Evolutionary conservation across 2,888 invertebrate genomes (phyloP), one percentile per base, ranked within the genome.

Genomic region (Syritta pipiens): DNA sequence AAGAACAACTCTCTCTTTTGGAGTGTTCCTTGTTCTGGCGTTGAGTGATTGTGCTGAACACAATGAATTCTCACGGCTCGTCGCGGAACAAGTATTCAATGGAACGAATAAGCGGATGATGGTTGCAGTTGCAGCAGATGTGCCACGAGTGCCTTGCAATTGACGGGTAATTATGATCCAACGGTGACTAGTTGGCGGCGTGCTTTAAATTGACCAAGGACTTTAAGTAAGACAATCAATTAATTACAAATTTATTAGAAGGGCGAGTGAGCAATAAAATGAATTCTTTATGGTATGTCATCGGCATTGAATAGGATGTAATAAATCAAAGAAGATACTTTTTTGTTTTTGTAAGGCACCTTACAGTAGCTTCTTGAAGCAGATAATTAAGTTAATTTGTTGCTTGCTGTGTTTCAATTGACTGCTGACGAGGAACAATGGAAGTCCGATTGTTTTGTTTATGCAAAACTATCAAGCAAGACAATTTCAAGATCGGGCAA

Each of bases 191-290:
- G 44, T 4, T 44, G 17, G 17, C 14, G 3, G 3, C 10, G 32
- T 53, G 35, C 44, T 65, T 44, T 35, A 46, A 37, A 57, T 55
- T 67, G 14, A 35, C 40, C 67, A 57, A 68, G 57, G 57, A 57
- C 57, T 57, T 32, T 57, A 6, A 49, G 14, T 20, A 49, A 46
- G 44, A 46, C 44, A 46, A 46, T 4, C 19, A 17, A 35, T 17
- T 48, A n/a, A 26, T 59, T 46, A 20, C 20, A 3, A 28, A 28
- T 28, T 28, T 10, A 46, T 46, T 4, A 24, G 12, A 20, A 22
- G 12, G 24, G 24, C n/a, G 12, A 46, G 12, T 46, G 19, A 7
- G n/a, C 9, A 20, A 20, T 10, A 9, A 19, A 12, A 44, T 24
- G 10, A 12, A 3, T 46, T 46, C 22, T 5, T 3, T 46, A 20